Evolutionary conservation across 1,140 invertebrate species (phyloP).

Genomic region (Drosophila aff.): DNA sequence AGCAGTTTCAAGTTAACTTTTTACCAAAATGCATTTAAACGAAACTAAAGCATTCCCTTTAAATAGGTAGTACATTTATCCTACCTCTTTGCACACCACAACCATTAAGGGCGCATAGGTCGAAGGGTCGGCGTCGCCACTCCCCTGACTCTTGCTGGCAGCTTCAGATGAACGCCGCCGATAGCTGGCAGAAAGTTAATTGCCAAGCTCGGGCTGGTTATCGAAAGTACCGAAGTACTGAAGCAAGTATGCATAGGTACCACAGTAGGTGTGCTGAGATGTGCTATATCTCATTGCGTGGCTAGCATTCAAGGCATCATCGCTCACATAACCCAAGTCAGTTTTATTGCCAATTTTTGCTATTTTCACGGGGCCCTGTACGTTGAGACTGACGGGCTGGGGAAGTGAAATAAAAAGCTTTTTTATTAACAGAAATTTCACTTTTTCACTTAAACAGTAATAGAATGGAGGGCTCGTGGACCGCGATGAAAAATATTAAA

Average conservation of each 20-base stretch:
- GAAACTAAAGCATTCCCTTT: not conserved
- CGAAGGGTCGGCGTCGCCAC: conserved; percentile 2
- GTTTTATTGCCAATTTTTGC: conserved; percentile 78
- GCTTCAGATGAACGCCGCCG: conserved; percentile 53
- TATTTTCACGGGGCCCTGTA: conserved; percentile 58
- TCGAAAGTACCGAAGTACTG: conserved; percentile 67
- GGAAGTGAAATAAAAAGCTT: conserved; percentile 56
- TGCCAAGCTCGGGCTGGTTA: conserved; percentile 55
- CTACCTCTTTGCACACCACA: not conserved
- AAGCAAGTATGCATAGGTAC: conserved; percentile 46
- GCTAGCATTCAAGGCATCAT: conserved; percentile 57
- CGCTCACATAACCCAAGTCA: conserved; percentile 30
- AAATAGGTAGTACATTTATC: not conserved
- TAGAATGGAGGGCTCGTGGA: conserved; percentile 40
- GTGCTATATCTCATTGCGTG: conserved; percentile 16
- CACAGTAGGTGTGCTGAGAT: conserved; percentile 34
- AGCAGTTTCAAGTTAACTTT: not conserved
- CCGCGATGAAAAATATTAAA: conserved; percentile 20
- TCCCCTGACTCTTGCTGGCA: conserved; percentile 7
- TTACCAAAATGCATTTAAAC: not conserved
- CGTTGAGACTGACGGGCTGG: conserved; percentile 13
- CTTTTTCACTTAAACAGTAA: conserved; percentile 62
- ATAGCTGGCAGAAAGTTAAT: conserved; percentile 57
- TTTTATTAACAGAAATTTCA: conserved; percentile 79
- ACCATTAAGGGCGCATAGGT: not conserved